Base-by-base conservation (phyloP, 2,113 vertebrate species). In the Sula dactylatra region DNA sequence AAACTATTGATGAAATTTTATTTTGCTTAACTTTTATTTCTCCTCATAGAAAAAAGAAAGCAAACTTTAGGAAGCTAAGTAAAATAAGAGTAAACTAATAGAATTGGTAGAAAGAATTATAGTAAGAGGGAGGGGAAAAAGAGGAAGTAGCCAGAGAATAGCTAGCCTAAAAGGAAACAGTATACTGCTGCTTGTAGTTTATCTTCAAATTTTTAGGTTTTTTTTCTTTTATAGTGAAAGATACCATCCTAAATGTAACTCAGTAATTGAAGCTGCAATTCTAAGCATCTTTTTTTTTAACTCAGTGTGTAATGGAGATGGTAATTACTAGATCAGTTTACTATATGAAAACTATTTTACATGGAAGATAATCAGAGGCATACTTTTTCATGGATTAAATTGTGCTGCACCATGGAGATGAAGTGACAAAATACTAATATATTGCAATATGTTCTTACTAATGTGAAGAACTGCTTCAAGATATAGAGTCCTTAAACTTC, bases 381-480 rank as follows among this genome's bases (percentile, higher is more conserved):
- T 55, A 7, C 6, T 10, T 88, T 15, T 52, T 61, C 5, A 25
- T 66, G 34, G 18, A 11, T 79, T 85, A 19, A 66, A 10, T 27
- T 69, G 4, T n/a, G 8, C 58, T 86, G 42, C 13, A 22, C 54
- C 45, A 11, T 22, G 45, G 47, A 38, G 9, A 12, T 0, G 0
- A 62, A 58, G 24, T 21, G 27, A 47, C 9, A 42, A 38, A 77
- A 27, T 65, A 16, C 20, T 45, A 45, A 10, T 34, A 21, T 11
- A 20, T 13, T 58, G 15, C 25, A 34, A 3, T 52, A 2, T 21
- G 18, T 4, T 42, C 73, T 49, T 31, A 49, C 16, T 49, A 13
- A 6, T 17, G 7, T 61, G 18, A 66, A 44, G 59, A 77, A 6
- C 13, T 47, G 5, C 9, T 74, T 45, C 45, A 25, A 81, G 44